These are phyloP conservation scores for Delia radicum DNA, from an alignment of 1,140 invertebrate species.

Conservation along the genomic window DNA sequence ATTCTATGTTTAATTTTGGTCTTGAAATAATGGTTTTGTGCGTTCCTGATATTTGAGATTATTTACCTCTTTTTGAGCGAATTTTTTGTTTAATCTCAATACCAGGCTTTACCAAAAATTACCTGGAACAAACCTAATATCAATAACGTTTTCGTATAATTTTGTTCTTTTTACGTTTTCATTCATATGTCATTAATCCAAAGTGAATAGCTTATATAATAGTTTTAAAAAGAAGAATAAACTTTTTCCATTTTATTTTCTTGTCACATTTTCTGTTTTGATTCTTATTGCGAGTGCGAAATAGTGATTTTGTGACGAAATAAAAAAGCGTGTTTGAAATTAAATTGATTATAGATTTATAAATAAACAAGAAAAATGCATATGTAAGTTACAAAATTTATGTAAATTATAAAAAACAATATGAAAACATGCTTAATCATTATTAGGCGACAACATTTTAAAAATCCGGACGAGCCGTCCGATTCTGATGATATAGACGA, in stretches of 20 bases:
- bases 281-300: background rate
- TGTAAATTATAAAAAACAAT: background rate
- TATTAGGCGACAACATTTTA: slow-evolving; percentile 43
- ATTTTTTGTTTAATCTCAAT: background rate
- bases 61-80: no score
- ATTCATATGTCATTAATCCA: background rate
- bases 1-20: no score
- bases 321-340: background rate
- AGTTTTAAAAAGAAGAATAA: background rate
- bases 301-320: background rate
- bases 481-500: slow-evolving; percentile 37
- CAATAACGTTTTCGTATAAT: background rate
- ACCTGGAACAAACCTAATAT: no score
- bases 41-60: no score
- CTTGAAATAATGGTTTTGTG: no score
- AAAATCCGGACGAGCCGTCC: slow-evolving; percentile 40
- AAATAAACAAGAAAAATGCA: slow-evolving; percentile 1
- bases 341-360: background rate
- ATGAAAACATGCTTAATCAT: no score
- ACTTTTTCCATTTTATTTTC: background rate
- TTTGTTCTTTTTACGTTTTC: background rate
- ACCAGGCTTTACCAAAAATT: no score
- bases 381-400: slow-evolving; percentile 11
- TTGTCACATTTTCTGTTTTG: slow-evolving; percentile 9
- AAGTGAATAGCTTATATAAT: background rate